Percentiles rank a stretch among this genome's conserved stretches.
Evolutionary conservation across 2,797 vertebrate species (phyloP).

Genomic region (Microhierax caerulescens): DNA sequence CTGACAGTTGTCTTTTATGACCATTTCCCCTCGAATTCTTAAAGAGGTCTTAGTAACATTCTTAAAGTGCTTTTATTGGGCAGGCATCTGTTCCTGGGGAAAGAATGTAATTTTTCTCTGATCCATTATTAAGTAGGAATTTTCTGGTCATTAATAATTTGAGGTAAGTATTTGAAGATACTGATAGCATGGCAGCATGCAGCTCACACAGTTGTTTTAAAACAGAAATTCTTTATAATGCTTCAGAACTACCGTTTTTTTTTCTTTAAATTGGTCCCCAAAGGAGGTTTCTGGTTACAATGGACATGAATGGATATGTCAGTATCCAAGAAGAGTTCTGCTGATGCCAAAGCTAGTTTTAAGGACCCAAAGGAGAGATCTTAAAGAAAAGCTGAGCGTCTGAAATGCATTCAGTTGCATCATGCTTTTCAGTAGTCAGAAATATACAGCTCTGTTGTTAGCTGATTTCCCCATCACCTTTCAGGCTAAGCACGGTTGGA

Average conservation of each 20-base stretch:
- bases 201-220: neutral
- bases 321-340: neutral
- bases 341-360: neutral
- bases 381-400: neutral
- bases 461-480: no score
- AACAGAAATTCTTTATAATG: neutral
- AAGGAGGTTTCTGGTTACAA: neutral
- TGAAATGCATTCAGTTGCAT: neutral
- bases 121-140: neutral
- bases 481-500: neutral
- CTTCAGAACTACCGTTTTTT: neutral
- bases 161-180: neutral
- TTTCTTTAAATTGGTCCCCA: neutral
- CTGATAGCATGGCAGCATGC: neutral
- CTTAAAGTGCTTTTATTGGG: neutral
- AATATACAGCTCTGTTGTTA: neutral
- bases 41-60: neutral
- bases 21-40: neutral
- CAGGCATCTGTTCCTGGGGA: accelerated
- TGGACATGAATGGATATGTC: neutral
- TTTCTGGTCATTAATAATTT: neutral
- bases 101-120: neutral
- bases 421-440: neutral
- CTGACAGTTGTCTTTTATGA: neutral
- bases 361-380: neutral